phyloP scores from a whole-genome alignment of 2,113 vertebrate species.

The Xiphias gladius region DNA sequence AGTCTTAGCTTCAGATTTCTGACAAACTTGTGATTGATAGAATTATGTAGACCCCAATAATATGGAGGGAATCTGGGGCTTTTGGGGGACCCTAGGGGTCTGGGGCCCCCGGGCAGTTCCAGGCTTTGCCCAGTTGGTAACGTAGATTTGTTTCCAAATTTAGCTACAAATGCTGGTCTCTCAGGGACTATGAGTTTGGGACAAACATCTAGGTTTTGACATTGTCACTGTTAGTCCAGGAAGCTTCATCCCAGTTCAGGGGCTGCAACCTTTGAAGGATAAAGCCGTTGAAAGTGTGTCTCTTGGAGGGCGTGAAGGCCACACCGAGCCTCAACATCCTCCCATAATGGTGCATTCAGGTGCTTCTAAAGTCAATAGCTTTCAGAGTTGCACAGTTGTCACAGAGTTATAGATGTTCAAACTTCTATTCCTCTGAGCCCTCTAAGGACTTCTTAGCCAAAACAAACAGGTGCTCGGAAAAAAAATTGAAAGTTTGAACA shows the following conservation, averaged over 20 bases:
- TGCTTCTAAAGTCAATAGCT: not conserved
- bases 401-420: not conserved
- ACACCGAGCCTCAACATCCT: not conserved
- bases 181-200: too few relatives aligned
- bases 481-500: not conserved
- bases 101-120: too few relatives aligned
- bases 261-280: not conserved
- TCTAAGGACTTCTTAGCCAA: not conserved
- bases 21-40: not conserved
- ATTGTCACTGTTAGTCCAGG: too few relatives aligned
- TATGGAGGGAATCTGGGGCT: too few relatives aligned
- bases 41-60: too few relatives aligned
- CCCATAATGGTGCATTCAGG: constrained; percentile 14
- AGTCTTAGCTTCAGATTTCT: not conserved
- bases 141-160: too few relatives aligned
- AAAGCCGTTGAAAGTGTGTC: not conserved
- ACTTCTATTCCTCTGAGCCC: not conserved
- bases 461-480: not conserved
- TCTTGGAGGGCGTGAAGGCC: not conserved
- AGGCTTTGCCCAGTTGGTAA: too few relatives aligned
- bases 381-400: not conserved
- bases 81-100: too few relatives aligned
- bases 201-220: too few relatives aligned
- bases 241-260: constrained; percentile 22
- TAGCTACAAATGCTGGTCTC: not conserved